Evolutionary conservation across 1,140 invertebrate species (phyloP), one percentile per base, ranked within the genome.

Genomic region (Holotrichia oblita): DNA sequence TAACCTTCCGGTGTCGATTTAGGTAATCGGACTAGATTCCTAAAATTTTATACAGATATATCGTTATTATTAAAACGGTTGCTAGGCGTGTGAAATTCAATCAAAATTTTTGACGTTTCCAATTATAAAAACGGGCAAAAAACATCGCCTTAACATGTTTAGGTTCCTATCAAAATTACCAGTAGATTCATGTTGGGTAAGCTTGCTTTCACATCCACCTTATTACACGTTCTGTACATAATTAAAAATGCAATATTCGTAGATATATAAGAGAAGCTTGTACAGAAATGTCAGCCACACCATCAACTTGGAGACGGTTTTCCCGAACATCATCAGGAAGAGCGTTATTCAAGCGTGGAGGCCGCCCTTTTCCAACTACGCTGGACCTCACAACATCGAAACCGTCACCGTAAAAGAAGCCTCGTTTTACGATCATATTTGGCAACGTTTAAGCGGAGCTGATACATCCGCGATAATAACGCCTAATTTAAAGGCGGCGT

Each of bases 1-100:
- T 91, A 90, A 0, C 91, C 91, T 81, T 92, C 91, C n/a, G 88
- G 83, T 0, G 91, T 91, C 69, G 85, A 84, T 82, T 90, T 88
- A 0, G 91, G 91, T 41, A 88, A 79, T 22, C 85, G 80, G 3
- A 85, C 80, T 79, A 88, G 48, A 80, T 91, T 87, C 76, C 90
- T 91, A 85, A 10, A 88, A 87, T 59, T 81, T 20, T 9, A 69
- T 24, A 10, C 27, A 69, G 1, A 1, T 64, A 17, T 24, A 24
- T 64, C 7, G 27, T 24, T 22, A 17, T 12, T 20, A 24, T 22
- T 20, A 64, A 9, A 20, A 22, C 12, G 17, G 27, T 34, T 34
- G 27, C 27, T 34, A 34, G 27, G 27, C 27, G 27, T 14, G 24
- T 7, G 4, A 72, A n/a, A 24, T 24, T 72, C 64, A 72, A 74